Percentiles rank a stretch among this genome's conserved stretches.
phyloP scores from a whole-genome alignment of 2,888 invertebrate species.

The Acrobasis repandana region DNA sequence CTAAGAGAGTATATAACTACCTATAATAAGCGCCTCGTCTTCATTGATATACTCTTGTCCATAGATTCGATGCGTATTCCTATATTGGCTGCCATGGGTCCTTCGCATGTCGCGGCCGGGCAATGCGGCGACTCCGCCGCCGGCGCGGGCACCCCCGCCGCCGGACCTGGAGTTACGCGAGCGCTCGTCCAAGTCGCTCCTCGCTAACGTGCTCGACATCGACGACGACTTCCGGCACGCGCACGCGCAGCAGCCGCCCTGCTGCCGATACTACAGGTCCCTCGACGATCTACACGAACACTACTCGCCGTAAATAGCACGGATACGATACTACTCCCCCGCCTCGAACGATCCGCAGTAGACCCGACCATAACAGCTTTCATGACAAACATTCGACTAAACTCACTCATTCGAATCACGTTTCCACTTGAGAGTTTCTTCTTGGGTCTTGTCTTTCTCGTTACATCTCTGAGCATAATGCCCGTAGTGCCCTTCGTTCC shows the following conservation, averaged over 20 bases:
- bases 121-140: conserved; percentile 83
- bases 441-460: conserved; percentile 59
- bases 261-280: conserved; percentile 91
- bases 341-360: conserved; percentile 78
- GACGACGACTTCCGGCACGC: conserved; percentile 97
- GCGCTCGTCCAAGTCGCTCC: conserved; percentile 95
- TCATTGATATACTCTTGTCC: background rate
- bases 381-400: conserved; percentile 40
- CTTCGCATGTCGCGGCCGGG: conserved; percentile 94
- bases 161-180: conserved; percentile 94
- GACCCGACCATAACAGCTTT: conserved; percentile 74
- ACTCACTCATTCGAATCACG: conserved; percentile 49
- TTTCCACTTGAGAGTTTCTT: conserved; percentile 42
- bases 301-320: conserved; percentile 83
- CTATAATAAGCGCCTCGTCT: too few relatives aligned
- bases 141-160: conserved; percentile 89
- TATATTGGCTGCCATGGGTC: conserved; percentile 98
- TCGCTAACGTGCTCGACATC: conserved; percentile 98
- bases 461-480: conserved; percentile 65
- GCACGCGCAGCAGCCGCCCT: conserved; percentile 87
- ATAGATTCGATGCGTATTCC: conserved; percentile 94
- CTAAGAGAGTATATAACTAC: too few relatives aligned
- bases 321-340: conserved; percentile 78
- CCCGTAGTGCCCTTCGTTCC: conserved; percentile 78
- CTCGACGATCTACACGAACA: conserved; percentile 84